Base-by-base conservation (phyloP, 1,140 invertebrate genomes). In the Trichomalopsis sarcophagae region DNA sequence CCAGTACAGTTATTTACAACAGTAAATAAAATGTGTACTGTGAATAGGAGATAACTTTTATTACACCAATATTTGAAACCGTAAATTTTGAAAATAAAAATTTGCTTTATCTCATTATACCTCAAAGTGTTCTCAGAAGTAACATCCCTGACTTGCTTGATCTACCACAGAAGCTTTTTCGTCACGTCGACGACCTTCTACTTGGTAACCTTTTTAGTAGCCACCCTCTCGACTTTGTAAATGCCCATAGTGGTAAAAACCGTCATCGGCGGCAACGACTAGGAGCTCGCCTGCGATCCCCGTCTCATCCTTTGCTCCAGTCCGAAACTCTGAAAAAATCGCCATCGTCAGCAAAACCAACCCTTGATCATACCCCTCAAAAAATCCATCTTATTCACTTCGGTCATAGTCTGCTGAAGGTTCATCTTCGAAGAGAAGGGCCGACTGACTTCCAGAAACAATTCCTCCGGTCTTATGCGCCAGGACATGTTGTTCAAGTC, bases 71-170 rank as follows among this genome's bases (percentile, higher is more conserved):
- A 36, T 36, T 36, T 36, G 33, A 36, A 4, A 36, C 33, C 33
- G 4, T 36, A 27, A 3, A 36, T 36, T 36, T 36, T 36, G 33
- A 36, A 36, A 36, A 27, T 27, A 36, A 36, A 36, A 36, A 36
- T 36, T 36, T 36, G 5, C 2, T 74, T 27, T 27, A 27, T 27
- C 27, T 27, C 27, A 27, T 27, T 27, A 27, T 90, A 93, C 91
- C 91, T 95, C 0, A 97, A 97, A 0, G 97, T 96, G 89, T 98
- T 98, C 91, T 98, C 97, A 86, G 98, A 97, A 17, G 97, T 97
- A 1, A 98, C 95, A 90, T 98, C 97, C 30, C 97, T 94, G 33
- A 96, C 96, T 92, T 96, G 96, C 91, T 97, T 97, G 44, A 98
- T 97, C 91, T 97, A 97, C 95, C 96, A 96, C 0, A 97, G 91